A percentile compares a stretch with the other conserved stretches of the same genome.
Conservation (phyloP, 2,113 vertebrate species). For the Emydura subglobosa region DNA sequence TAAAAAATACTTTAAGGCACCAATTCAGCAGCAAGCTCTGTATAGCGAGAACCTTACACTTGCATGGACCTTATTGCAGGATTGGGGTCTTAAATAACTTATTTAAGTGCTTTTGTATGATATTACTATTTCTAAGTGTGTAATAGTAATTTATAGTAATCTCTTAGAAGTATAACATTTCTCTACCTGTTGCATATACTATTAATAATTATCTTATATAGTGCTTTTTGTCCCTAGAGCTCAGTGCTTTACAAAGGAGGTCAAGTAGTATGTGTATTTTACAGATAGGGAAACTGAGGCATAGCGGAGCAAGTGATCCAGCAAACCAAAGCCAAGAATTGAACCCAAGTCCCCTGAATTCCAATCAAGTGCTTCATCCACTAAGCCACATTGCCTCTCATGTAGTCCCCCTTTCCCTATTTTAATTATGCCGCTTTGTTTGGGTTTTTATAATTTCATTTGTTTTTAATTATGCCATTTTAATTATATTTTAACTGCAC, state of each 20-base stretch:
- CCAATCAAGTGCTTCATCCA: background rate
- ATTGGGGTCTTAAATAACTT: background rate
- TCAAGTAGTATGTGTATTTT: background rate
- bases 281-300: background rate
- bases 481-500: background rate
- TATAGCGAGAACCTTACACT: background rate
- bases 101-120: background rate
- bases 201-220: background rate
- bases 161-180: background rate
- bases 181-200: background rate
- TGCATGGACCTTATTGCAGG: background rate
- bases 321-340: background rate
- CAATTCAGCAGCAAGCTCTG: background rate
- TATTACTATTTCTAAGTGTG: background rate
- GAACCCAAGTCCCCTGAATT: background rate
- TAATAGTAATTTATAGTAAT: fast-evolving
- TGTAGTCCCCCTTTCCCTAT: fast-evolving
- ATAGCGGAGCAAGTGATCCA: background rate
- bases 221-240: background rate
- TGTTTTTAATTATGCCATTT: background rate
- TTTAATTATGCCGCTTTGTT: fast-evolving
- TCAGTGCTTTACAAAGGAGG: background rate
- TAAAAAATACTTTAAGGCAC: background rate
- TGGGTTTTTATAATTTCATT: background rate
- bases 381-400: background rate